Percentiles rank a stretch among this genome's conserved stretches.
Conservation (phyloP, 2,888 invertebrate species). For the Subacronicta megacephala region DNA sequence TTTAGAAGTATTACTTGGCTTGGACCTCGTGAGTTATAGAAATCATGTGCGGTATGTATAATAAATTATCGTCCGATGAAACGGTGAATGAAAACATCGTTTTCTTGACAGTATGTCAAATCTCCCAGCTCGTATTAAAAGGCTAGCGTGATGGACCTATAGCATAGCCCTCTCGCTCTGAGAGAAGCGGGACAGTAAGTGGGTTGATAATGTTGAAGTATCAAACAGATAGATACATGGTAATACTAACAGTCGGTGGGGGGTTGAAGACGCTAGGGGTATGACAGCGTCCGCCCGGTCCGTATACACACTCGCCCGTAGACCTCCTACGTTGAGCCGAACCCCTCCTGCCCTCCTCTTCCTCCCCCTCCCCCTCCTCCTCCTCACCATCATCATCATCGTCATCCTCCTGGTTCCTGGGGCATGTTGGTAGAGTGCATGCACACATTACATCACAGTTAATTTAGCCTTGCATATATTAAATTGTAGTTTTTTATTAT, state of each 20-base stretch:
- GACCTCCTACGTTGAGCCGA: background rate
- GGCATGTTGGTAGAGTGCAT: conserved; percentile 24
- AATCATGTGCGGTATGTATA: too few species aligned
- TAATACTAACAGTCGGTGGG: conserved; percentile 33
- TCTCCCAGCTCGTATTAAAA: too few species aligned
- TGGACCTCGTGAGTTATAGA: too few species aligned
- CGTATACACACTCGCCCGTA: background rate
- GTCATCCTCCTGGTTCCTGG: conserved; percentile 2
- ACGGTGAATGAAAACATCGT: too few species aligned
- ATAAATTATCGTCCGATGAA: too few species aligned
- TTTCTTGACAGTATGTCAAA: too few species aligned
- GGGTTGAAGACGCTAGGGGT: conserved; percentile 25
- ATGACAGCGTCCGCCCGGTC: conserved; percentile 7
- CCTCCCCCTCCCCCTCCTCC: background rate
- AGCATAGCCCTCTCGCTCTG: too few species aligned
- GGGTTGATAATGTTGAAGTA: too few species aligned
- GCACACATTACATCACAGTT: conserved; percentile 28
- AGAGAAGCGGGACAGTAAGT: background rate
- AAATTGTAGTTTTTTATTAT: background rate
- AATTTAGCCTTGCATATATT: background rate
- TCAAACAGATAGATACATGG: too few species aligned
- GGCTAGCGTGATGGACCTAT: too few species aligned
- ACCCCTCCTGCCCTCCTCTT: background rate
- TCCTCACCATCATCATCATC: conserved; percentile 6
- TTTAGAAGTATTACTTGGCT: too few species aligned